phyloP scores from a whole-genome alignment of 2,888 invertebrate species.

The Keiferia lycopersicella region DNA sequence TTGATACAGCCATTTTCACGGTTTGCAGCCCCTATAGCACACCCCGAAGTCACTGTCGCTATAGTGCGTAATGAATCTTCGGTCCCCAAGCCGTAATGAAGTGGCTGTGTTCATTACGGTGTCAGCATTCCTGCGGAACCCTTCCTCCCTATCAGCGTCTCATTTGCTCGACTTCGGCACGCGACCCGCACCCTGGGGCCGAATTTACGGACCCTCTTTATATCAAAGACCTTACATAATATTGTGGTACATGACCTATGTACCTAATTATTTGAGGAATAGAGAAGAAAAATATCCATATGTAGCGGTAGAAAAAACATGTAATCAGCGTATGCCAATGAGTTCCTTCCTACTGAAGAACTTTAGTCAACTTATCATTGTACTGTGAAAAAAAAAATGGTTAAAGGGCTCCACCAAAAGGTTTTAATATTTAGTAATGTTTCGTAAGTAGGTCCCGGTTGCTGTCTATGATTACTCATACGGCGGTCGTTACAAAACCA shows the following conservation, averaged over 20 bases:
- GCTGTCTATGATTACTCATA: no score
- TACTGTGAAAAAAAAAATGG: no score
- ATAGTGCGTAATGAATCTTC: not conserved
- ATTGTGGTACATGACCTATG: not conserved
- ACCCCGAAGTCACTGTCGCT: not conserved
- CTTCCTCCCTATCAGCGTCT: conserved; percentile 9
- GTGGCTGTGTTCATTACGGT: conserved; percentile 7
- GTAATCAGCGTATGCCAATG: no score
- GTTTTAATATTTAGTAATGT: no score
- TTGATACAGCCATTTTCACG: not conserved
- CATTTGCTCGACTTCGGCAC: conserved; percentile 12
- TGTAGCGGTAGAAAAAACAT: no score
- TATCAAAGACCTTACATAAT: not conserved
- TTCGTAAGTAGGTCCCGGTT: no score
- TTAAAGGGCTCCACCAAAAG: no score
- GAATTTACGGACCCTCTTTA: conserved; percentile 8
- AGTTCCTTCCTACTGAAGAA: no score
- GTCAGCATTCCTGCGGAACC: conserved; percentile 13
- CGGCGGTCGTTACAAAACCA: no score
- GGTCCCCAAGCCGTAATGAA: conserved; percentile 8
- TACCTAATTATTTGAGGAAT: not conserved
- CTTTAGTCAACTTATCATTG: no score
- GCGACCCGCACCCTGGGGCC: conserved; percentile 7
- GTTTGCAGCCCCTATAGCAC: not conserved
- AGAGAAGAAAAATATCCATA: no score